These are phyloP conservation scores for Coelinius sp. DNA, from an alignment of 2,888 invertebrate genomes.

Conservation along the genomic window DNA sequence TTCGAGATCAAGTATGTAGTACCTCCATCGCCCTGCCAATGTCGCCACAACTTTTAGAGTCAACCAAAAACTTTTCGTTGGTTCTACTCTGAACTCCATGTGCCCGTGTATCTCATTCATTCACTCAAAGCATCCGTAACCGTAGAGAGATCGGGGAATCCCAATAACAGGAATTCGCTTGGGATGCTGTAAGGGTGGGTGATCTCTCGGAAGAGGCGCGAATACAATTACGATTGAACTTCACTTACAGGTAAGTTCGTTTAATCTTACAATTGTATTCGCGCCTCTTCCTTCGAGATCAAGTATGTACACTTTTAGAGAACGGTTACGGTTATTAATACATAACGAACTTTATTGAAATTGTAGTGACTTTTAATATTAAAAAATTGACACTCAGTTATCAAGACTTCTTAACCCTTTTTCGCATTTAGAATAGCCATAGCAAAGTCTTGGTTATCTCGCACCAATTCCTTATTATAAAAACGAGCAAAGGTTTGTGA, in stretches of 20 bases:
- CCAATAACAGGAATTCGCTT: neutral
- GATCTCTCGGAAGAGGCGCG: constrained; percentile 6
- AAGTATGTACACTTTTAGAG: constrained; percentile 34
- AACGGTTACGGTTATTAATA: neutral
- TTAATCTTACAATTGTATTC: constrained; percentile 4
- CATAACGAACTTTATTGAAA: neutral
- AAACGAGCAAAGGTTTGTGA: neutral
- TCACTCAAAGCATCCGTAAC: constrained; percentile 6
- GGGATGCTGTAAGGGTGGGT: neutral
- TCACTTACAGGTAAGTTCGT: neutral
- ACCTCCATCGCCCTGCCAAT: constrained; percentile 2
- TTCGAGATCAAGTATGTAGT: constrained; percentile 4
- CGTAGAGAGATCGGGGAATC: neutral
- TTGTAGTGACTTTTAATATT: too few relatives aligned
- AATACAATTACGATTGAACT: neutral
- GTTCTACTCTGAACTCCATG: constrained; percentile 3
- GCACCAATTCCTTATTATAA: neutral
- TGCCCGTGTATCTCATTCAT: neutral
- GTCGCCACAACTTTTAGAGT: constrained; percentile 36
- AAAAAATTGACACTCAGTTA: neutral
- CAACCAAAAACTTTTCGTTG: constrained; percentile 41
- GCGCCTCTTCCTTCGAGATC: constrained; percentile 6
- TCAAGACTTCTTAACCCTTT: too few relatives aligned
- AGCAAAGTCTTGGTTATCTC: neutral
- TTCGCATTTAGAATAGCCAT: neutral